Evolutionary conservation across 1,140 invertebrate species (phyloP), one percentile per base, ranked within the genome.

Genomic region (Ctenoplectra terminalis): DNA sequence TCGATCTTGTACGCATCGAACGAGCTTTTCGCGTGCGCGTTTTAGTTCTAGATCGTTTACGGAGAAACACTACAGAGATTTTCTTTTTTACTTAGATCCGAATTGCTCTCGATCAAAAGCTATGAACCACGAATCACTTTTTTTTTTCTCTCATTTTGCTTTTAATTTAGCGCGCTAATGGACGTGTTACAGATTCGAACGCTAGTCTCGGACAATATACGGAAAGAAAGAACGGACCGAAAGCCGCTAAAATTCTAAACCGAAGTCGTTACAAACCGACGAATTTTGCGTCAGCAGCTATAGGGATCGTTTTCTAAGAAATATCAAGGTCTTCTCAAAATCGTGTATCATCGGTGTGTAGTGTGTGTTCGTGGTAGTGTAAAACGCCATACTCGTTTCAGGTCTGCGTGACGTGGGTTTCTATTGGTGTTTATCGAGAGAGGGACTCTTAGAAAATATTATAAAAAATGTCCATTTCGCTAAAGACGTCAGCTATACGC

Each of bases 391-490:
- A 37, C 23, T 71, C 76, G 40, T 54, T 48, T 7, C 40, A 63
- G 37, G 37, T 74, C 58, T 56, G 70, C 58, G 58, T 73, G 60
- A 80, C 29, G 56, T 80, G 69, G 26, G 56, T 73, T 34, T 82
- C 58, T 70, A 48, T 78, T 73, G 69, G 43, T 61, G 66, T 31
- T 37, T 76, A 82, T 73, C 43, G 61, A 52, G 29, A 48, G 74
- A 73, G 46, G 43, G 31, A 76, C 37, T 85, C 37, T 54, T 87
- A 87, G 66, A 87, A 86, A 87, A 86, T 86, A 86, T 87, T 76
- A 83, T 86, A 87, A 86, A 87, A 80, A 87, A 87, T 79, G 56
- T 29, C 31, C 81, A 56, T 43, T 64, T 37, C 23, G 7, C 37
- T 56, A 56, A 37, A 9, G 15, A 34, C 43, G 29, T 43, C 20